Evolutionary conservation across 2,888 invertebrate species (phyloP).

Genomic region (Adelphocoris suturalis): DNA sequence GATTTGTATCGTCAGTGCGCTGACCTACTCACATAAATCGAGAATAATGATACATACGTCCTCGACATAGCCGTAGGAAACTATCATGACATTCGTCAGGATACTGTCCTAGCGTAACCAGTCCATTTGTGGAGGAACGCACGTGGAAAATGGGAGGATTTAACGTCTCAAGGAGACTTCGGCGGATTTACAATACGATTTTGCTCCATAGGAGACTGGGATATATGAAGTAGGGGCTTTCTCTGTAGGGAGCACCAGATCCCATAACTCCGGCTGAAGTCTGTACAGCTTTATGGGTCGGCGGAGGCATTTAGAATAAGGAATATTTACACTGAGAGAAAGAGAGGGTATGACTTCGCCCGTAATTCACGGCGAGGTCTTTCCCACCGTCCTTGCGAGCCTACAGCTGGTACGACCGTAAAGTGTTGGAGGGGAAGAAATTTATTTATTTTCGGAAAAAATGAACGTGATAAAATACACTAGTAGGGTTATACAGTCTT

Average conservation of each 20-base stretch:
- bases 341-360: background rate
- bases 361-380: background rate
- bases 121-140: background rate
- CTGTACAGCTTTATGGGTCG: conserved; percentile 8
- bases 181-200: conserved; percentile 6
- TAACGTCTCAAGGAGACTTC: background rate
- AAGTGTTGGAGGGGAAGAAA: background rate
- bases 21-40: too few relatives aligned
- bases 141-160: background rate
- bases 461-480: background rate
- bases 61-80: too few relatives aligned
- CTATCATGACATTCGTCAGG: too few relatives aligned
- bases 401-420: conserved; percentile 27
- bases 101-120: too few relatives aligned
- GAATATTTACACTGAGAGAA: conserved; percentile 23
- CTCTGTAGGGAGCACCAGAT: conserved; percentile 32
- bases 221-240: background rate
- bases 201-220: background rate
- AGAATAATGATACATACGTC: too few relatives aligned
- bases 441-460: conserved; percentile 18
- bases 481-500: background rate
- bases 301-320: conserved; percentile 22
- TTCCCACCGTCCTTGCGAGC: conserved; percentile 2
- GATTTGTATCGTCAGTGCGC: too few relatives aligned
- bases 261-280: conserved; percentile 28